Evolutionary conservation across 2,113 vertebrate genomes (phyloP).

Genomic region (Podiceps cristatus): DNA sequence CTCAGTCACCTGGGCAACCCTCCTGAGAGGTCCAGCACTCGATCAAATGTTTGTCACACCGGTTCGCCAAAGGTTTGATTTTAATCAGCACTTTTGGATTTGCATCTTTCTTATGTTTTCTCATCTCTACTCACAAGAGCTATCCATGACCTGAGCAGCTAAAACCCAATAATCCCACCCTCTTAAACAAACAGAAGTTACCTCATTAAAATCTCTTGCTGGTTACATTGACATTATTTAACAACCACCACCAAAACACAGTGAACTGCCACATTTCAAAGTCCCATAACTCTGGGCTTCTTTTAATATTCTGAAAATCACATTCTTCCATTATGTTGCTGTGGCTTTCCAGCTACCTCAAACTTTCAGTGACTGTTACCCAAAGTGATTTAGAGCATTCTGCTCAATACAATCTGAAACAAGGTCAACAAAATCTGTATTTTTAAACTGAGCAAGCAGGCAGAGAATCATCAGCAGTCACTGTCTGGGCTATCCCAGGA

Average conservation of each 20-base stretch:
- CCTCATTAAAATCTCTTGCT: background rate
- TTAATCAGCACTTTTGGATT: background rate
- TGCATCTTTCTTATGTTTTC: background rate
- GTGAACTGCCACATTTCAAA: background rate
- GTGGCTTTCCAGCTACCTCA: background rate
- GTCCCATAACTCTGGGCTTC: background rate
- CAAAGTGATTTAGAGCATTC: background rate
- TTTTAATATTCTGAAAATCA: background rate
- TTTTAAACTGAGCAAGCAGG: background rate
- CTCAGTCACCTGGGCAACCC: background rate
- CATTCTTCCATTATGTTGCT: background rate
- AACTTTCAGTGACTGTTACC: background rate
- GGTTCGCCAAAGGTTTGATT: background rate
- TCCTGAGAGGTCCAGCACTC: background rate
- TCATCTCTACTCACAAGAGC: accelerated
- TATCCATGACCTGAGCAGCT: background rate
- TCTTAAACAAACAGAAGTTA: background rate
- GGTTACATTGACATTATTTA: background rate
- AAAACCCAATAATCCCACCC: background rate
- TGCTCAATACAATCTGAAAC: background rate
- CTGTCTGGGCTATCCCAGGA: background rate
- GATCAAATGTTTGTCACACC: background rate
- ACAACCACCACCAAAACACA: background rate
- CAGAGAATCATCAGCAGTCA: background rate
- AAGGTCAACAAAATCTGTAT: background rate